Evolutionary conservation across 2,888 invertebrate species (phyloP).

Genomic region (Polyommatus icarus): DNA sequence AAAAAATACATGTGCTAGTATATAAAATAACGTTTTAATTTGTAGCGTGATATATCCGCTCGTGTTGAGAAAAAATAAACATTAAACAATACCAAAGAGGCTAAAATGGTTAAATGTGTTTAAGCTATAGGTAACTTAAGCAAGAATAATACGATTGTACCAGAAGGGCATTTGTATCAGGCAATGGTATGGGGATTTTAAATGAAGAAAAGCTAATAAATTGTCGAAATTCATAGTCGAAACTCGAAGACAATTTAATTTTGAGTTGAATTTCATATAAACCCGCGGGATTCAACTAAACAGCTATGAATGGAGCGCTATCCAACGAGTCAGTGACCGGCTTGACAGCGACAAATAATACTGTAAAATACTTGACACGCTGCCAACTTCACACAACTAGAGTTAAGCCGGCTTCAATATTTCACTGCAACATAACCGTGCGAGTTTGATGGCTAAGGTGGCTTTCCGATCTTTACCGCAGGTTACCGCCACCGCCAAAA

Average conservation of each 20-base stretch:
- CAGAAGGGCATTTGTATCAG: neutral
- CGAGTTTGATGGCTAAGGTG: too few species aligned
- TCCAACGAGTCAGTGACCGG: conserved; percentile 50
- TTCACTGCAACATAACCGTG: conserved; percentile 23
- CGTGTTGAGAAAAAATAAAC: too few species aligned
- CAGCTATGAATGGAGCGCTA: conserved; percentile 27
- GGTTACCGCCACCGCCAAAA: too few species aligned
- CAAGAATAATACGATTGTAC: too few species aligned
- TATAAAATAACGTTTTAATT: too few species aligned
- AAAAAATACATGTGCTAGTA: too few species aligned
- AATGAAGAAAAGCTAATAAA: neutral
- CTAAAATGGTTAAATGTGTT: too few species aligned
- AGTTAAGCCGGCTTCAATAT: conserved; percentile 26
- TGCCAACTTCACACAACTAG: conserved; percentile 55
- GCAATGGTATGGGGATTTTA: neutral
- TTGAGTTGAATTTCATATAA: neutral
- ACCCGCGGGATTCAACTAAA: neutral
- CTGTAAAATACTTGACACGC: conserved; percentile 68
- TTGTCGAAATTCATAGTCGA: neutral
- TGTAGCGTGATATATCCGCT: too few species aligned
- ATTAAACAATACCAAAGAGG: too few species aligned
- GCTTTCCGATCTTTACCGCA: too few species aligned
- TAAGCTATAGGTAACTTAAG: too few species aligned
- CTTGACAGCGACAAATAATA: conserved; percentile 64
- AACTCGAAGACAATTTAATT: neutral